A percentile compares a stretch with the other conserved stretches of the same genome.
Evolutionary conservation across 2,888 invertebrate genomes (phyloP).

Genomic region (Synergus laeviventris): DNA sequence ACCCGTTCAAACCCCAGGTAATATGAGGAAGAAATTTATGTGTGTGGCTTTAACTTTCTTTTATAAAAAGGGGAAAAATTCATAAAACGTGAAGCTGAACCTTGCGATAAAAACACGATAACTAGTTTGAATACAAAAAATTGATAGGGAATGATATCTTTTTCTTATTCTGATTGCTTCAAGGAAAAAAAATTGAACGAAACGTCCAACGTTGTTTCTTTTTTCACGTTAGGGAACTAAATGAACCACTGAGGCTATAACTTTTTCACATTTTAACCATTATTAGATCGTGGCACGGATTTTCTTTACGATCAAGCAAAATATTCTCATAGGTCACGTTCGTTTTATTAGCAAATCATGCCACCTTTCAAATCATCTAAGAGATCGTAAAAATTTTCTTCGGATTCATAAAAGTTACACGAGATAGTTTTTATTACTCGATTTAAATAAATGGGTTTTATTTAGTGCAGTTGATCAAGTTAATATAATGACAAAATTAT

Average conservation of each 20-base stretch:
- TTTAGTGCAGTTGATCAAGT: too few species aligned
- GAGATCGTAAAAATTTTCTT: background rate
- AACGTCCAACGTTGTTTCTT: background rate
- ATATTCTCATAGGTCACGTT: background rate
- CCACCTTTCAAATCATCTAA: background rate
- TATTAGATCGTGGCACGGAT: background rate
- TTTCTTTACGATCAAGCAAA: background rate
- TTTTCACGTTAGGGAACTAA: background rate
- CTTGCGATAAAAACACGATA: background rate
- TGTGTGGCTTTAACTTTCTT: background rate
- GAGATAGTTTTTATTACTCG: too few species aligned
- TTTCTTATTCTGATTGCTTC: background rate
- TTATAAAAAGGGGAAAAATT: background rate
- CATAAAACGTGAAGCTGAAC: background rate
- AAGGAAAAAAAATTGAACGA: background rate
- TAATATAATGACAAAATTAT: too few species aligned
- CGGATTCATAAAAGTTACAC: background rate
- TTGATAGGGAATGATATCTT: background rate
- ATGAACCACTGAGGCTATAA: background rate
- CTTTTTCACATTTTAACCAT: background rate
- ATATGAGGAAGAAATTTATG: background rate
- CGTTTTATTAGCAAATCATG: background rate
- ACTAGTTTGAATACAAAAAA: background rate
- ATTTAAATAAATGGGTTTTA: too few species aligned
- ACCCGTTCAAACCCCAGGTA: background rate